Evolutionary conservation across 1,140 invertebrate species (phyloP), one percentile per base, ranked within the genome.

Genomic region (Drosophila mauritiana): DNA sequence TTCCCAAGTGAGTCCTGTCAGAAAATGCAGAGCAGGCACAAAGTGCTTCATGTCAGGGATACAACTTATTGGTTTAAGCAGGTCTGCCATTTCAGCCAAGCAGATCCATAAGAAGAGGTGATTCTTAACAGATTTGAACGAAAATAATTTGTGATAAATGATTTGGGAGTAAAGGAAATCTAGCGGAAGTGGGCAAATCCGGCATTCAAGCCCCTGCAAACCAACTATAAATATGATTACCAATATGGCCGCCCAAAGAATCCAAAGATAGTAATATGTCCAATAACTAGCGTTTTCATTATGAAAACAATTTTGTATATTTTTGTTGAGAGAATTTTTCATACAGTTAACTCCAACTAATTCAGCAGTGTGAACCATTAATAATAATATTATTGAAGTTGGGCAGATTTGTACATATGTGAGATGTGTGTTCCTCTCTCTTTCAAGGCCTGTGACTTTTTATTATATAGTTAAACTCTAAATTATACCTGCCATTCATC

Each of bases 201-300:
- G 3, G 25, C 20, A 20, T 67, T 45, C 34, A 45, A 53, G 13
- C 25, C 11, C 7, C 5, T n/a, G 48, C 34, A 55, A 65, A 46
- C 52, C 37, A n/a, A 20, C 36, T 17, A 40, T 49, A 53, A 68
- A 65, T 68, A 45, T 53, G 61, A 68, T 65, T 52, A 68, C 61
- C n/a, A 25, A 10, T 37, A 31, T 17, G 8, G 7, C 4, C 36
- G 22, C 10, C 36, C 31, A 40, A 45, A 49, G 43, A 42, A 43
- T 34, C 46, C 2, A 22, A 22, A 3, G 20, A 22, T 3, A 22
- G 31, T 17, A 15, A 59, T 88, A 80, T 65, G 80, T 57, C 57
- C 57, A 49, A 73, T 84, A 80, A 89, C 84, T 88, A 88, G 84
- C 80, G 64, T 88, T 84, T 89, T 78, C 82, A 84, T 80, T 74